phyloP scores from a whole-genome alignment of 1,140 invertebrate genomes.

The Oryctes rhinoceros region DNA sequence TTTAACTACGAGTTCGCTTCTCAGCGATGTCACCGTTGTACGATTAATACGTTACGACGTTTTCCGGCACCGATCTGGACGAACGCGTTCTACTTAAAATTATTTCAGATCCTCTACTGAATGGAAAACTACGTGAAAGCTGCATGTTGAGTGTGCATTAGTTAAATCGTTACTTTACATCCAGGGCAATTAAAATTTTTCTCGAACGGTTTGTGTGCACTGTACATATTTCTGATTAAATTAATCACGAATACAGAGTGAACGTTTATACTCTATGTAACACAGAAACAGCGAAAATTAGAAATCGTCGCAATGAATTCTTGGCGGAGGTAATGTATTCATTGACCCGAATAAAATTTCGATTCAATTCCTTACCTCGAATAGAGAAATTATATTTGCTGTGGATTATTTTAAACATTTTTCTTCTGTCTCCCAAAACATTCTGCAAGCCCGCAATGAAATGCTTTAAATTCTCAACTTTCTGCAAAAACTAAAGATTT shows the following conservation, averaged over 20 bases:
- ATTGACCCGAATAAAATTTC: too few species aligned
- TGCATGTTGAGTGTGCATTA: neutral
- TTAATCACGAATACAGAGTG: neutral
- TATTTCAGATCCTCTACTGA: neutral
- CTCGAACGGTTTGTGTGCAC: neutral
- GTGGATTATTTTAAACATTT: too few species aligned
- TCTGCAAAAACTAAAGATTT: too few species aligned
- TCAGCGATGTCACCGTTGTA: neutral
- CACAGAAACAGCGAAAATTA: too few species aligned
- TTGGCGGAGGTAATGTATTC: too few species aligned
- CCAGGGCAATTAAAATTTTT: neutral
- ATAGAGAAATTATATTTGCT: too few species aligned
- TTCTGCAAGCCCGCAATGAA: too few species aligned
- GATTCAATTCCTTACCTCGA: too few species aligned
- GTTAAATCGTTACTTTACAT: slow-evolving; percentile 2
- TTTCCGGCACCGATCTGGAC: slow-evolving; percentile 4
- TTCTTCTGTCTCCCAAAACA: too few species aligned
- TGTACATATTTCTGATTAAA: neutral
- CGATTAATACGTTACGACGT: neutral
- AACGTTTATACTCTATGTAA: neutral
- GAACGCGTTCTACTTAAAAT: neutral
- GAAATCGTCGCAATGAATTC: too few species aligned
- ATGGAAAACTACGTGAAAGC: slow-evolving; percentile 7
- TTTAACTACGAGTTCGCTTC: neutral
- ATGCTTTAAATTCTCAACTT: too few species aligned